A percentile compares a stretch with the other conserved stretches of the same genome.
These are phyloP conservation scores for Lucinisca nassula DNA, from an alignment of 2,888 invertebrate species.

Conservation along the genomic window DNA sequence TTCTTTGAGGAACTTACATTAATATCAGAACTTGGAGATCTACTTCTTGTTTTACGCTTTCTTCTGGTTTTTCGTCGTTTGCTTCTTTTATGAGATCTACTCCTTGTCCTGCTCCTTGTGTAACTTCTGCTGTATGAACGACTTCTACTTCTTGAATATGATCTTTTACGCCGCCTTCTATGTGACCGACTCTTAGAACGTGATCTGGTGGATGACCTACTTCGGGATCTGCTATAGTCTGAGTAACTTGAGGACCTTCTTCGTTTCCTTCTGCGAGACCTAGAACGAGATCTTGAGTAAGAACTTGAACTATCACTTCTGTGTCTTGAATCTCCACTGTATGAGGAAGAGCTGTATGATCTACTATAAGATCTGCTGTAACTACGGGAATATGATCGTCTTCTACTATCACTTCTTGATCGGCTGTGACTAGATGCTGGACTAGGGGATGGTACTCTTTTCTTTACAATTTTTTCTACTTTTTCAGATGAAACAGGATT, in stretches of 20 bases:
- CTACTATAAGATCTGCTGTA: slow-evolving; percentile 74
- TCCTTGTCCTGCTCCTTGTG: slow-evolving; percentile 71
- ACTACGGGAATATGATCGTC: slow-evolving; percentile 68
- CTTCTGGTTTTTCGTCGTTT: slow-evolving; percentile 55
- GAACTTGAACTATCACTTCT: slow-evolving; percentile 77
- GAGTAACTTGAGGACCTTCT: slow-evolving; percentile 76
- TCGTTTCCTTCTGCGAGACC: slow-evolving; percentile 67
- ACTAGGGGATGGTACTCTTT: slow-evolving; percentile 42
- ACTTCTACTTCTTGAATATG: slow-evolving; percentile 77
- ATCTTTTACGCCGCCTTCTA: slow-evolving; percentile 73
- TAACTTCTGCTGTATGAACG: slow-evolving; percentile 70
- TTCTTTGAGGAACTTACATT: slow-evolving; percentile 47
- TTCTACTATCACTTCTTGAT: slow-evolving; percentile 55
- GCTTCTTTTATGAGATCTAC: slow-evolving; percentile 53
- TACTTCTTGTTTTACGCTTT: slow-evolving; percentile 53
- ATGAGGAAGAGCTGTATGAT: slow-evolving; percentile 75
- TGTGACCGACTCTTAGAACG: slow-evolving; percentile 75
- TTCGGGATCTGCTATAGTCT: slow-evolving; percentile 71
- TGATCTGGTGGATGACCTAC: slow-evolving; percentile 72
- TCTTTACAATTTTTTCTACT: slow-evolving; percentile 16
- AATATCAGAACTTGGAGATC: slow-evolving; percentile 39
- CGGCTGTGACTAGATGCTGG: slow-evolving; percentile 66
- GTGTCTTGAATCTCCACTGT: slow-evolving; percentile 70
- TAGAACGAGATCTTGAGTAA: slow-evolving; percentile 76
- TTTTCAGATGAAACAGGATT: slow-evolving; percentile 29